Conservation (phyloP, 2,888 invertebrate species). For the Drosophila imparisetae region DNA sequence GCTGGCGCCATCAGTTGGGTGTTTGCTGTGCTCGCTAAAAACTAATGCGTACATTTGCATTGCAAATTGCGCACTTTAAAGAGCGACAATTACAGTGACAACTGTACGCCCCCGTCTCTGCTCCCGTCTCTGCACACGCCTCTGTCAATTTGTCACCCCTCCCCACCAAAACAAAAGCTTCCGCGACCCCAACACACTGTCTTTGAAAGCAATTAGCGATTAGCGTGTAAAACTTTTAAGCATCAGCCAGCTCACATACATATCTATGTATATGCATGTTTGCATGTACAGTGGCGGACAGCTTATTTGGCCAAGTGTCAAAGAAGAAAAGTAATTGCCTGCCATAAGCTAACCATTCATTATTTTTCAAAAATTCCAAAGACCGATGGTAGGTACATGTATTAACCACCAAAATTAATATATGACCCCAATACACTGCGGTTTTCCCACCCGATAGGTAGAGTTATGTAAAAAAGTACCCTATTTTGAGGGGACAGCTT, state of each 20-base stretch:
- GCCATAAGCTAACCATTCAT: too few species aligned
- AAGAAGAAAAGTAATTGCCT: too few species aligned
- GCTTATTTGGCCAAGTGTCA: too few species aligned
- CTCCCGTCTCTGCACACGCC: background rate
- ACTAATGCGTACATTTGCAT: constrained; percentile 79
- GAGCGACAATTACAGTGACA: constrained; percentile 74
- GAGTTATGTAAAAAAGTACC: too few species aligned
- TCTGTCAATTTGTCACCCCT: constrained; percentile 1
- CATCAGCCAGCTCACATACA: constrained; percentile 33
- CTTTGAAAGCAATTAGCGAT: constrained; percentile 79
- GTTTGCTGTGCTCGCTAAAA: constrained; percentile 55
- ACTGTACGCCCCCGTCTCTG: constrained; percentile 6
- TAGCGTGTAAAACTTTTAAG: constrained; percentile 68
- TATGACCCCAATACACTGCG: too few species aligned
- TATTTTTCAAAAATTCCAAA: too few species aligned
- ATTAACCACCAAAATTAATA: too few species aligned
- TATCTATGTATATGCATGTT: background rate
- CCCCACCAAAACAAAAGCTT: background rate
- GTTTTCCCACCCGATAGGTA: too few species aligned
- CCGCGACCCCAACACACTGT: constrained; percentile 38
- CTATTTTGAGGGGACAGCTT: too few species aligned
- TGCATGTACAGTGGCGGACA: too few species aligned
- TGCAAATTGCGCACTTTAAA: constrained; percentile 78
- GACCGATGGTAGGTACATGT: too few species aligned
- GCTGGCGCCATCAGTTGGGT: constrained; percentile 61